These are phyloP conservation scores for Drosophila insularis DNA, from an alignment of 1,140 invertebrate genomes.

Conservation along the genomic window DNA sequence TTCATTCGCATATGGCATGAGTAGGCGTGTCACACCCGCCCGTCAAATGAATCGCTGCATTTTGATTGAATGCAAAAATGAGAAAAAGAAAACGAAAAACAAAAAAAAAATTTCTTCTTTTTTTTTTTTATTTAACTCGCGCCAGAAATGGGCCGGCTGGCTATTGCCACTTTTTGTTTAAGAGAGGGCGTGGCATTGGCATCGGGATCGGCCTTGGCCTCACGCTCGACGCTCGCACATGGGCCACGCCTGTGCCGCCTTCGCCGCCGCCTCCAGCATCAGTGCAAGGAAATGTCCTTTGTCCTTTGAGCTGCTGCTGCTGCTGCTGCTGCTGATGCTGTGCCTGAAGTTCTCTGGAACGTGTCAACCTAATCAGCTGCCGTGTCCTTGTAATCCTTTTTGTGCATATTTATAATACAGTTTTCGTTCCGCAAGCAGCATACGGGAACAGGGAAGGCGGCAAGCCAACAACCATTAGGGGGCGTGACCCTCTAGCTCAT, in stretches of 20 bases:
- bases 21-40: slow-evolving; percentile 68
- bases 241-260: slow-evolving; percentile 64
- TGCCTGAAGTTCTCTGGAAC: slow-evolving; percentile 44
- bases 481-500: slow-evolving; percentile 51
- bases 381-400: slow-evolving; percentile 58
- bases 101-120: slow-evolving; percentile 34
- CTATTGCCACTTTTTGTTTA: slow-evolving; percentile 30
- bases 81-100: slow-evolving; percentile 20
- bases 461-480: not conserved
- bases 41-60: slow-evolving; percentile 73
- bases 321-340: not conserved
- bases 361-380: slow-evolving; percentile 69
- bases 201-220: slow-evolving; percentile 29
- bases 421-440: not conserved
- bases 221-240: slow-evolving; percentile 51
- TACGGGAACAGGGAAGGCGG: not conserved
- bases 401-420: slow-evolving; percentile 50
- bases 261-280: slow-evolving; percentile 55
- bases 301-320: slow-evolving; percentile 18
- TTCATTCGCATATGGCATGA: slow-evolving; percentile 8
- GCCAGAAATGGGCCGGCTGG: slow-evolving; percentile 72
- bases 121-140: slow-evolving; percentile 33
- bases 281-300: slow-evolving; percentile 46
- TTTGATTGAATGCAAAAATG: slow-evolving; percentile 33
- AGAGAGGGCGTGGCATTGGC: slow-evolving; percentile 44